A percentile compares a stretch with the other conserved stretches of the same genome.
Conservation (phyloP, 2,888 invertebrate species). For the Malacosoma neustria region DNA sequence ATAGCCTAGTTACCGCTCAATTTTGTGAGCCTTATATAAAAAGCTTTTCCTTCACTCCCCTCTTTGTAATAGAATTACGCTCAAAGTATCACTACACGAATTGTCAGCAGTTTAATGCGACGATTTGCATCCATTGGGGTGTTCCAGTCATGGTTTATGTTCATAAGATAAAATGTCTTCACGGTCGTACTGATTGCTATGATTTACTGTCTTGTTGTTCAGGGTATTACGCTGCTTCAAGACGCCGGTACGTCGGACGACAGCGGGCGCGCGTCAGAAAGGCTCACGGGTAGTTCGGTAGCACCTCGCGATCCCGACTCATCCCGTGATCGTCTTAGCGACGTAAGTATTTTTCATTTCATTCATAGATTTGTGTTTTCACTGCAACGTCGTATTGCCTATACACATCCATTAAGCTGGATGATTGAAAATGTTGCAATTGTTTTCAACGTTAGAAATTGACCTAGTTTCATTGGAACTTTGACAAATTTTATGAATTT, state of each 20-base stretch:
- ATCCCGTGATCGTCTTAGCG: conserved; percentile 88
- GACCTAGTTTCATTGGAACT: neutral
- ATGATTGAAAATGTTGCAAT: neutral
- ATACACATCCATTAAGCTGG: conserved; percentile 4
- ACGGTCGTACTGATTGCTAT: neutral
- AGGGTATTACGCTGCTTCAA: conserved; percentile 83
- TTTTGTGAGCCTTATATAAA: conserved; percentile 54
- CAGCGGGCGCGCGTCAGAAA: conserved; percentile 87
- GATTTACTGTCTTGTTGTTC: conserved; percentile 35
- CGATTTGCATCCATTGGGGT: conserved; percentile 1
- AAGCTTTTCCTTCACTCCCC: conserved; percentile 43
- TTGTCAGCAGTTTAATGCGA: conserved; percentile 24
- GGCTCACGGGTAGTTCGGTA: conserved; percentile 84
- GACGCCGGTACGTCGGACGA: conserved; percentile 90
- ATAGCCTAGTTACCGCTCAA: conserved; percentile 66
- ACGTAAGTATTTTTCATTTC: conserved; percentile 77
- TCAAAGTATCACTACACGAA: conserved; percentile 41
- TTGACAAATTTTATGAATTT: neutral
- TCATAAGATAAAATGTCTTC: neutral
- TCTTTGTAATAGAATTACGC: conserved; percentile 43
- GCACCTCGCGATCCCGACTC: conserved; percentile 86
- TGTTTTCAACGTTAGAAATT: neutral
- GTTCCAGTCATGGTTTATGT: neutral
- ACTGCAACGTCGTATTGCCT: conserved; percentile 6
- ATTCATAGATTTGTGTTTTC: conserved; percentile 11